Conservation (phyloP, 2,113 vertebrate species). For the Oriolus oriolus region DNA sequence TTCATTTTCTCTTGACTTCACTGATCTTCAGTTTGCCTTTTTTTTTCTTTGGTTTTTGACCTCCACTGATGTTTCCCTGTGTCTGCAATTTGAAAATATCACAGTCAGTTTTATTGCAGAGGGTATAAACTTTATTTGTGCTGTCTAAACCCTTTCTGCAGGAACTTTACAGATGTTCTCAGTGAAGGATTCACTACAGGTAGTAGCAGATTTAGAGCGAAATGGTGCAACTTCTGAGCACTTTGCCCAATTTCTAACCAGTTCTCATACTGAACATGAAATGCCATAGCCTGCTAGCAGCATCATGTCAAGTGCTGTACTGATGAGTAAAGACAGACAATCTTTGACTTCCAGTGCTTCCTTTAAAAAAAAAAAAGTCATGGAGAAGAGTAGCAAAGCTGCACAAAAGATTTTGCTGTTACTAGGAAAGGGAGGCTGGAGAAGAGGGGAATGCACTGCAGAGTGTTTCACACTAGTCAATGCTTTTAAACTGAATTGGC, state of each 20-base stretch:
- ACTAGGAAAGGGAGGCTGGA: background rate
- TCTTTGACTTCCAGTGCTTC: background rate
- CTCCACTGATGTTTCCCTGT: background rate
- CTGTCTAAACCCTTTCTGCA: background rate
- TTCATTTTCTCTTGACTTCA: background rate
- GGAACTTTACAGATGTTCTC: background rate
- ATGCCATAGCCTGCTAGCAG: rapidly evolving
- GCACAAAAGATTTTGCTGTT: background rate
- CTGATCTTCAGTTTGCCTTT: background rate
- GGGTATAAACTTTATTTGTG: background rate
- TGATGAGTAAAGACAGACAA: background rate
- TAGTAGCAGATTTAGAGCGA: background rate
- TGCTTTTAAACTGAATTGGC: background rate
- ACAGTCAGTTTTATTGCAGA: background rate
- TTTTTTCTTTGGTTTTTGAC: background rate
- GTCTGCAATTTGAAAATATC: background rate
- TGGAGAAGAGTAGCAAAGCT: background rate
- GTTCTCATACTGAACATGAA: background rate
- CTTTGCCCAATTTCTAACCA: background rate
- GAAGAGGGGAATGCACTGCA: background rate
- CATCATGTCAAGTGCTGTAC: background rate
- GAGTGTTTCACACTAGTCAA: background rate
- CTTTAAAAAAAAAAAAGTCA: background rate
- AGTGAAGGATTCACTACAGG: background rate
- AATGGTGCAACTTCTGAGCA: background rate